Percentiles rank a stretch among this genome's conserved stretches.
These are phyloP conservation scores for Oligia strigilis DNA, from an alignment of 2,888 invertebrate genomes.

Conservation along the genomic window DNA sequence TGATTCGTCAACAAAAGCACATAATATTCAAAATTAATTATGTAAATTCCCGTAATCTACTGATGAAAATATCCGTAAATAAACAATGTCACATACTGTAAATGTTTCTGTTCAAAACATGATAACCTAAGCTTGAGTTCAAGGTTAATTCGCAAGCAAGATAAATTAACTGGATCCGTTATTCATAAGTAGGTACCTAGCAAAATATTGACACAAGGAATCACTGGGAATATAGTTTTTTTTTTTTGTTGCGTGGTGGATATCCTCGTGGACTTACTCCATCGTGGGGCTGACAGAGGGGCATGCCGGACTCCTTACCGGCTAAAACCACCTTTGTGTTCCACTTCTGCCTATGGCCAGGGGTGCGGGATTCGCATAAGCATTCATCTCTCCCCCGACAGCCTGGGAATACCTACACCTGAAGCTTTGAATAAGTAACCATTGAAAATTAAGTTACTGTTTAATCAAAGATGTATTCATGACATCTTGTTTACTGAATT, in stretches of 20 bases:
- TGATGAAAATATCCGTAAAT: slow-evolving; percentile 53
- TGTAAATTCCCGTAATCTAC: slow-evolving; percentile 7
- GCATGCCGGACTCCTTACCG: too few species aligned
- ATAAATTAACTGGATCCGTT: slow-evolving; percentile 44
- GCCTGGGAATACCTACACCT: slow-evolving; percentile 1
- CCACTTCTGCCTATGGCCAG: too few species aligned
- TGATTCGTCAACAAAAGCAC: neutral
- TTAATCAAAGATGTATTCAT: slow-evolving; percentile 33
- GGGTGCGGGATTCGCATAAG: too few species aligned
- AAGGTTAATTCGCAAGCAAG: slow-evolving; percentile 58
- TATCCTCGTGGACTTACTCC: too few species aligned
- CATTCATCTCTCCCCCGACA: too few species aligned
- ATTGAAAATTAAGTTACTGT: slow-evolving; percentile 27
- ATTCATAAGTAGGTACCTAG: slow-evolving; percentile 19
- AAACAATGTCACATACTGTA: slow-evolving; percentile 48
- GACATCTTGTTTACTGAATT: neutral
- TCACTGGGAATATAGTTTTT: slow-evolving; percentile 10
- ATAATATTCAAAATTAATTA: neutral
- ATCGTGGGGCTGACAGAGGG: too few species aligned
- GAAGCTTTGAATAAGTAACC: slow-evolving; percentile 11
- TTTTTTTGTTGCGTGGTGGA: too few species aligned
- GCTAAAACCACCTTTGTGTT: too few species aligned
- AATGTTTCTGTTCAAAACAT: slow-evolving; percentile 42
- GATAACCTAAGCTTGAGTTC: slow-evolving; percentile 57
- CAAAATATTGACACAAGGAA: slow-evolving; percentile 20